Evolutionary conservation across 2,888 invertebrate genomes (phyloP), one percentile per base, ranked within the genome.

Genomic region (Eledona agricola): DNA sequence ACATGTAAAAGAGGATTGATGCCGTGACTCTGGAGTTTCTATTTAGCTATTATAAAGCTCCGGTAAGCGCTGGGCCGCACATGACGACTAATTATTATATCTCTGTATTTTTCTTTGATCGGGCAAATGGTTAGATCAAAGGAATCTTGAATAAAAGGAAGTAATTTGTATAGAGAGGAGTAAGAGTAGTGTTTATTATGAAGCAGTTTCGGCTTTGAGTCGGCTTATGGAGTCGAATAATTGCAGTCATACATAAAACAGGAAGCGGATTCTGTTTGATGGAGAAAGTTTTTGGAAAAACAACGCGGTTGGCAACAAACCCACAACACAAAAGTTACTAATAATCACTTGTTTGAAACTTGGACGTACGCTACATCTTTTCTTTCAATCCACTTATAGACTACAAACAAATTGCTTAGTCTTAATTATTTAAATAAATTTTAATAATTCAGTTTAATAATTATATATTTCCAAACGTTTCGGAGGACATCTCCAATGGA

Each of bases 91-190:
- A 38, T 40, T 40, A 40, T 26, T 10, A 28, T 25, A 19, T 28
- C 17, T 23, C 17, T 26, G 22, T 15, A 43, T 43, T 43, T 43
- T 43, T 43, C 43, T 43, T 43, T 43, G 43, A 43, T 43, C 31
- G 31, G 10, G 20, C 12, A 29, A 43, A 43, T 43, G 31, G 13
- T 23, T 3, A 43, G 31, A 43, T 43, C 43, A 43, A 43, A 43
- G 23, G 12, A n/a, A 20, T 29, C 23, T 12, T 11, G 9, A 3
- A 43, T 43, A 32, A 43, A 43, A 43, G 43, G 32, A 43, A 43
- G 31, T 43, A 43, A 43, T 43, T 43, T 43, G 15, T 43, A 32
- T 22, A 43, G 43, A 31, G 16, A 32, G 26, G 43, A 7, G n/a
- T n/a, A n/a, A n/a, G 17, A 23, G 43, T 32, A 42, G 43, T 43